Evolutionary conservation across 2,888 invertebrate genomes (phyloP).

Genomic region (Troides aeacus): DNA sequence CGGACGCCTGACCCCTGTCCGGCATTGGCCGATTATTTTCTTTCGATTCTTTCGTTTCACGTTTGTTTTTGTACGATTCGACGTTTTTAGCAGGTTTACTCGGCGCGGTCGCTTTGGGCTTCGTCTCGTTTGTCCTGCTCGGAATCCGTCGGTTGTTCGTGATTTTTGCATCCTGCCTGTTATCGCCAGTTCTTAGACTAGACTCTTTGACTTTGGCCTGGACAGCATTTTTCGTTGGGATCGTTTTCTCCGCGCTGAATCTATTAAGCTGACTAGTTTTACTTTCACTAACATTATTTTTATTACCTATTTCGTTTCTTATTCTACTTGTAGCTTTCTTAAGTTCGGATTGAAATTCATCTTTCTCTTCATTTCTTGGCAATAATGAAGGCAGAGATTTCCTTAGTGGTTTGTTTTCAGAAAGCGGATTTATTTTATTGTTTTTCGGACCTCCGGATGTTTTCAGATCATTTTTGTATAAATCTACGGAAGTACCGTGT

Average conservation of each 20-base stretch:
- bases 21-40: slow-evolving; percentile 59
- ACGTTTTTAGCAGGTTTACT: slow-evolving; percentile 45
- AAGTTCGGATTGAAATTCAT: slow-evolving; percentile 77
- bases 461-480: slow-evolving; percentile 61
- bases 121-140: slow-evolving; percentile 57
- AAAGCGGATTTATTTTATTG: slow-evolving; percentile 55
- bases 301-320: slow-evolving; percentile 72
- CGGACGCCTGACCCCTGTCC: slow-evolving; percentile 80
- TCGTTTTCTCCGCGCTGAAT: slow-evolving; percentile 57
- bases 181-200: slow-evolving; percentile 63
- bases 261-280: slow-evolving; percentile 73
- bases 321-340: slow-evolving; percentile 77
- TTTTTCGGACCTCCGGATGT: slow-evolving; percentile 58
- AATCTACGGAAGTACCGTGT: slow-evolving; percentile 58
- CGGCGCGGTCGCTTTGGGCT: slow-evolving; percentile 49
- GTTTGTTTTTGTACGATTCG: slow-evolving; percentile 49
- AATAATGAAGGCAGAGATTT: slow-evolving; percentile 79
- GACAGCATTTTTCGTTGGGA: slow-evolving; percentile 67
- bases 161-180: slow-evolving; percentile 47
- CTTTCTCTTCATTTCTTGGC: slow-evolving; percentile 74
- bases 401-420: slow-evolving; percentile 67
- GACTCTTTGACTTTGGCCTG: slow-evolving; percentile 75
- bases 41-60: slow-evolving; percentile 57
- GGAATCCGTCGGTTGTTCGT: slow-evolving; percentile 55
- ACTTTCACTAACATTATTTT: slow-evolving; percentile 69